These are phyloP conservation scores for Drosophila monieri DNA, from an alignment of 2,888 invertebrate genomes.

Conservation along the genomic window DNA sequence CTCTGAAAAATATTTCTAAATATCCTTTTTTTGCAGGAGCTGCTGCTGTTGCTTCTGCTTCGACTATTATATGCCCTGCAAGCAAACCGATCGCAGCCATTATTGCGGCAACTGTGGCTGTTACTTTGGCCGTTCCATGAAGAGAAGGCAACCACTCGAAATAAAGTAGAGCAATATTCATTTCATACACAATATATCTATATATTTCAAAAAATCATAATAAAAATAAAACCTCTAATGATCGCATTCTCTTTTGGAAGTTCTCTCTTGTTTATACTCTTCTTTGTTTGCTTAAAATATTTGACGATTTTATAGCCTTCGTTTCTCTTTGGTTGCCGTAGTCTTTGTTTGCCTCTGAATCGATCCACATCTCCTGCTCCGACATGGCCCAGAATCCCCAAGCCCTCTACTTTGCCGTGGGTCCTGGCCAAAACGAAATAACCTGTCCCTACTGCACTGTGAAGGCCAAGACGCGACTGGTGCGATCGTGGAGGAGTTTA, in stretches of 20 bases:
- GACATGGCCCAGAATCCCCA: conserved; percentile 56
- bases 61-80: conserved; percentile 78
- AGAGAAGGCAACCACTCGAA: conserved; percentile 69
- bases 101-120: conserved; percentile 83
- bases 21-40: conserved; percentile 51
- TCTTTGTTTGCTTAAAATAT: neutral
- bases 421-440: conserved; percentile 79
- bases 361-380: conserved; percentile 30
- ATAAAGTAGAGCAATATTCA: conserved; percentile 41
- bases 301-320: neutral
- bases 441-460: conserved; percentile 81
- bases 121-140: conserved; percentile 82
- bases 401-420: conserved; percentile 82
- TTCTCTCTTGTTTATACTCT: conserved; percentile 12
- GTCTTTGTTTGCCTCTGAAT: conserved; percentile 46
- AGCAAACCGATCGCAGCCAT: conserved; percentile 81
- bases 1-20: neutral
- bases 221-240: conserved; percentile 22
- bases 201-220: conserved; percentile 8
- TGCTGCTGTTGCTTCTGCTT: conserved; percentile 80
- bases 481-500: conserved; percentile 70
- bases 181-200: neutral
- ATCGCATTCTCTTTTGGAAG: conserved; percentile 6
- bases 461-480: conserved; percentile 72
- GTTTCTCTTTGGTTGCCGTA: conserved; percentile 30